These are phyloP conservation scores for Nannoperca obscura DNA, from an alignment of 2,797 vertebrate genomes.

Conservation along the genomic window DNA sequence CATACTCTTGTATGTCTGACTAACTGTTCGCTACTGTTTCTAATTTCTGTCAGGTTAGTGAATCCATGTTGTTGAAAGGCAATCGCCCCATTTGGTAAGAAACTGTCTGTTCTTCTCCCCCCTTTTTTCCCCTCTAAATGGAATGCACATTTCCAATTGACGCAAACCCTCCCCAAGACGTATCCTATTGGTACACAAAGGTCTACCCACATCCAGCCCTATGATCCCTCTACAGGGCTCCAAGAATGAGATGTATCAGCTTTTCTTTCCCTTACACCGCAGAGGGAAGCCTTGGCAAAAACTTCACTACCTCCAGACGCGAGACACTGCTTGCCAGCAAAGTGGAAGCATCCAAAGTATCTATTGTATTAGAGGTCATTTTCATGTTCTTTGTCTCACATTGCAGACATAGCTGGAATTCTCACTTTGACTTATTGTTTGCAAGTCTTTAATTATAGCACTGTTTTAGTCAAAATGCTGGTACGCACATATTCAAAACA, in stretches of 20 bases:
- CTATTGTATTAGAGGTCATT: conserved; percentile 56
- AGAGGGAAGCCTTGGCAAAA: conserved; percentile 67
- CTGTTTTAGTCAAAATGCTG: background rate
- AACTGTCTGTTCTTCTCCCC: conserved; percentile 48
- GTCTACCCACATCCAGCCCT: conserved; percentile 53
- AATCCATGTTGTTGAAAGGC: conserved; percentile 50
- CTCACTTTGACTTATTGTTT: conserved; percentile 32
- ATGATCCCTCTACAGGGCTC: conserved; percentile 51
- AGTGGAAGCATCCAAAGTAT: conserved; percentile 66
- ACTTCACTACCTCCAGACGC: conserved; percentile 64
- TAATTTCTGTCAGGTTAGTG: conserved; percentile 55
- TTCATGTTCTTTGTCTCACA: conserved; percentile 45
- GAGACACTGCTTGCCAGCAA: conserved; percentile 56
- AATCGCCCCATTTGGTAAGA: conserved; percentile 49
- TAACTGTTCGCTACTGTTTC: conserved; percentile 51
- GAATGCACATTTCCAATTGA: conserved; percentile 74
- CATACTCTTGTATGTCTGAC: conserved; percentile 26
- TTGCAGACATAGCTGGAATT: conserved; percentile 47
- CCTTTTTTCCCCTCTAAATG: conserved; percentile 42
- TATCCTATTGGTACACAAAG: conserved; percentile 63
- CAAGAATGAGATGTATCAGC: conserved; percentile 68
- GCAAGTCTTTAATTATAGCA: background rate
- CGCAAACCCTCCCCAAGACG: conserved; percentile 52
- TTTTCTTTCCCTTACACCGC: conserved; percentile 68
- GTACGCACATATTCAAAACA: background rate